Evolutionary conservation across 2,113 vertebrate genomes (phyloP).

Genomic region (Abramis brama): DNA sequence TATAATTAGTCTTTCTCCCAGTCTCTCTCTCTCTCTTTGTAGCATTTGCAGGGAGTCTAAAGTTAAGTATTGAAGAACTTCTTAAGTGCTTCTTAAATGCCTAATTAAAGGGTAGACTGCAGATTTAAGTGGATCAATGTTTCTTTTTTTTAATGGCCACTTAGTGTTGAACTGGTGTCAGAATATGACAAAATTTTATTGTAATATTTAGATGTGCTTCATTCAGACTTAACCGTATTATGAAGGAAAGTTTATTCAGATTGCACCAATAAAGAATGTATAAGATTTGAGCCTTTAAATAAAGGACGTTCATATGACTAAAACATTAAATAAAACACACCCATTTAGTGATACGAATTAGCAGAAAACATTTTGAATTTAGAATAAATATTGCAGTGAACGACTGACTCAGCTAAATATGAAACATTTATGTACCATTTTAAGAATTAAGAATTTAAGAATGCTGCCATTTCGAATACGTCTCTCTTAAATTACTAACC

Average conservation of each 20-base stretch:
- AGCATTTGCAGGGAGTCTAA: slow-evolving; percentile 5
- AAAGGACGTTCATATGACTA: not conserved
- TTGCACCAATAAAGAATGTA: not conserved
- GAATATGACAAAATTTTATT: not conserved
- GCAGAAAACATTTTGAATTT: not conserved
- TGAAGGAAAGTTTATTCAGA: not conserved
- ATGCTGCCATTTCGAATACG: not conserved
- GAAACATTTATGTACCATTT: not conserved
- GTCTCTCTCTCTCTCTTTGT: not conserved
- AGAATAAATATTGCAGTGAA: not conserved
- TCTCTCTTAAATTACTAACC: not conserved
- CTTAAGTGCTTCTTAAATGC: slow-evolving; percentile 33
- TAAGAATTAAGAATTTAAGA: not conserved
- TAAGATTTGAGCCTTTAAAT: not conserved
- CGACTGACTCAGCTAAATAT: not conserved
- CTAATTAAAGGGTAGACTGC: slow-evolving; percentile 29
- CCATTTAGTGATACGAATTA: not conserved
- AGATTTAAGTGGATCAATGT: slow-evolving; percentile 27
- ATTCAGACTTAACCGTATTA: not conserved
- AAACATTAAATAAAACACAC: not conserved
- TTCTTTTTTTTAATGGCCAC: slow-evolving; percentile 15
- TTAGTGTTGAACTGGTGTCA: not conserved
- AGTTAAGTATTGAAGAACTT: slow-evolving; percentile 23
- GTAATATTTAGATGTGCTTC: not conserved
- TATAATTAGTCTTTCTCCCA: slow-evolving; percentile 14